These are phyloP conservation scores for Corapipo altera DNA, from an alignment of 2,113 vertebrate species.

Conservation along the genomic window DNA sequence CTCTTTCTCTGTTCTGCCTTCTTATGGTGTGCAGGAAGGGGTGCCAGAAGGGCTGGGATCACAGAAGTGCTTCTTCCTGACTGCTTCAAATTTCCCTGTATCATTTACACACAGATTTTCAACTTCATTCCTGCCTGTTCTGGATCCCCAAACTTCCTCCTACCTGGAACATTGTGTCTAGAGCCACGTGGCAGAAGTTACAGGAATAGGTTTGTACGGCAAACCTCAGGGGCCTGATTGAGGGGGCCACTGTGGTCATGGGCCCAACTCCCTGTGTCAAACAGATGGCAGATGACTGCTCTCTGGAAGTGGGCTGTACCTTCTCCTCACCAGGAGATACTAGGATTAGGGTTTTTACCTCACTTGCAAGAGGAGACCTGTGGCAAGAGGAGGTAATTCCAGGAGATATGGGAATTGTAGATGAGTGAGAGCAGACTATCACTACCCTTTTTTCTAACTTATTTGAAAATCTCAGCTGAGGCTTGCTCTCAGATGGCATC, in stretches of 20 bases:
- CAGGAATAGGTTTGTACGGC: neutral
- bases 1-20: neutral
- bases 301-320: neutral
- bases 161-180: neutral
- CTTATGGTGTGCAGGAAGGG: rapidly evolving
- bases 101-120: neutral
- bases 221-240: neutral
- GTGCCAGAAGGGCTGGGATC: neutral
- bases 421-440: neutral
- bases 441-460: neutral
- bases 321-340: neutral
- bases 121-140: neutral
- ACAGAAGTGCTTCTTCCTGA: neutral
- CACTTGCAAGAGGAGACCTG: neutral
- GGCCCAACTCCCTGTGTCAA: neutral
- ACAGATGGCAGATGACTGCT: neutral
- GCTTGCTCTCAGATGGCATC: neutral
- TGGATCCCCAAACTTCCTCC: neutral
- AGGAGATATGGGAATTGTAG: neutral
- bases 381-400: neutral
- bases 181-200: neutral
- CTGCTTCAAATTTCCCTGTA: rapidly evolving
- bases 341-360: neutral
- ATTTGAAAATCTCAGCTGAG: neutral
- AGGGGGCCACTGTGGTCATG: rapidly evolving